phyloP scores from a whole-genome alignment of 1,140 invertebrate species.

The Macrosteles quadrilineatus region DNA sequence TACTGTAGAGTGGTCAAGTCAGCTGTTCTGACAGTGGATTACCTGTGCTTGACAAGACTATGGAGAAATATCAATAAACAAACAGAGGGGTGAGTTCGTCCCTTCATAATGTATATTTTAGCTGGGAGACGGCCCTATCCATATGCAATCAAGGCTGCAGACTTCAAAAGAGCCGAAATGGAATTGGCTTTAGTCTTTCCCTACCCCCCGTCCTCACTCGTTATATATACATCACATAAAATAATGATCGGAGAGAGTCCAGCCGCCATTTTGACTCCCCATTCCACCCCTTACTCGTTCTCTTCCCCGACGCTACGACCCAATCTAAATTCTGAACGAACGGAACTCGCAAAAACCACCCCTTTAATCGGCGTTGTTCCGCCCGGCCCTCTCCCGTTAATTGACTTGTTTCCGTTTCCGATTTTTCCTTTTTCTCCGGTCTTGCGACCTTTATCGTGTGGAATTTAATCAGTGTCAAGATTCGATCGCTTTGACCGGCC shows the following conservation, averaged over 20 bases:
- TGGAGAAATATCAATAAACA: slow-evolving; percentile 23
- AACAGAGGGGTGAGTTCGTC: slow-evolving; percentile 14
- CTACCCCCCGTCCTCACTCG: slow-evolving; percentile 19
- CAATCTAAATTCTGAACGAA: slow-evolving; percentile 38
- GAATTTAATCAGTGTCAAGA: slow-evolving; percentile 15
- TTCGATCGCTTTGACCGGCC: slow-evolving; percentile 12
- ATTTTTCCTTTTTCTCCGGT: slow-evolving; percentile 26
- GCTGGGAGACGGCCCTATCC: slow-evolving; percentile 35
- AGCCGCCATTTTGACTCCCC: slow-evolving; percentile 49
- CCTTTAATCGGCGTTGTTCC: slow-evolving; percentile 17
- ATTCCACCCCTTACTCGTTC: slow-evolving; percentile 19
- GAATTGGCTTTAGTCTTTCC: slow-evolving; percentile 39
- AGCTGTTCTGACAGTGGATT: slow-evolving; percentile 11
- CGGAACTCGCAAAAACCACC: slow-evolving; percentile 24
- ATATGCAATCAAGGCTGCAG: slow-evolving; percentile 40
- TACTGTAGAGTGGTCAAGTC: background rate
- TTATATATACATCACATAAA: slow-evolving; percentile 43
- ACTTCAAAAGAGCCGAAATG: slow-evolving; percentile 40
- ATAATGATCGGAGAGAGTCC: slow-evolving; percentile 44
- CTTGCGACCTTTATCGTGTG: background rate
- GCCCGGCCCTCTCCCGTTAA: slow-evolving; percentile 31
- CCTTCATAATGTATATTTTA: slow-evolving; percentile 43
- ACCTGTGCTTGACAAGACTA: slow-evolving; percentile 12
- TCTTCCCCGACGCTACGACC: slow-evolving; percentile 28
- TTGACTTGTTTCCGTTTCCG: slow-evolving; percentile 24